These are phyloP conservation scores for Tyria jacobaeae DNA, from an alignment of 2,888 invertebrate genomes.

Conservation along the genomic window DNA sequence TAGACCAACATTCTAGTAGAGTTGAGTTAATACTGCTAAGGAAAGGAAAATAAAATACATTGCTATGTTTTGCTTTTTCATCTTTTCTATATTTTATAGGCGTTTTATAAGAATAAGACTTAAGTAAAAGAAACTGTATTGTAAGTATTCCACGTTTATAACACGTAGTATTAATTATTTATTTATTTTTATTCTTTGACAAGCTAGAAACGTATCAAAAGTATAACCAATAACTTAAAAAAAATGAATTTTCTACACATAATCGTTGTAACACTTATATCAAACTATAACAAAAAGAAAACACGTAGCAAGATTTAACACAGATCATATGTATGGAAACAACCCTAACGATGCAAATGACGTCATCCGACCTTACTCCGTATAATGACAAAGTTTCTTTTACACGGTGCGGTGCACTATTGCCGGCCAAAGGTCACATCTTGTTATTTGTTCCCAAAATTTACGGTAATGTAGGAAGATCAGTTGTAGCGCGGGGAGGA, in stretches of 20 bases:
- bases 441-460: slow-evolving; percentile 19
- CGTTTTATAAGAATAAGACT: too few relatives aligned
- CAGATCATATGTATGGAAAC: slow-evolving; percentile 27
- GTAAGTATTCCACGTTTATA: too few relatives aligned
- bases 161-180: too few relatives aligned
- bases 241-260: background rate
- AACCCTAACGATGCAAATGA: slow-evolving; percentile 24
- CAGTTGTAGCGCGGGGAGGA: slow-evolving; percentile 6
- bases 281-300: too few relatives aligned
- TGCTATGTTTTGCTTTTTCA: too few relatives aligned
- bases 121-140: too few relatives aligned
- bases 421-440: slow-evolving; percentile 19
- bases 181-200: too few relatives aligned
- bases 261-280: background rate
- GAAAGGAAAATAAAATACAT: too few relatives aligned
- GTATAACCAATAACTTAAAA: background rate
- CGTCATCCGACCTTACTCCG: slow-evolving; percentile 26
- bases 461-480: slow-evolving; percentile 24
- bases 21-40: too few relatives aligned
- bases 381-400: slow-evolving; percentile 41
- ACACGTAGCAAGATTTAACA: background rate
- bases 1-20: too few relatives aligned
- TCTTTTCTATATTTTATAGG: too few relatives aligned
- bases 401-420: slow-evolving; percentile 13
- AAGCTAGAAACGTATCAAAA: too few relatives aligned